Evolutionary conservation across 2,113 vertebrate genomes (phyloP).

Genomic region (Dasyurus viverrinus): DNA sequence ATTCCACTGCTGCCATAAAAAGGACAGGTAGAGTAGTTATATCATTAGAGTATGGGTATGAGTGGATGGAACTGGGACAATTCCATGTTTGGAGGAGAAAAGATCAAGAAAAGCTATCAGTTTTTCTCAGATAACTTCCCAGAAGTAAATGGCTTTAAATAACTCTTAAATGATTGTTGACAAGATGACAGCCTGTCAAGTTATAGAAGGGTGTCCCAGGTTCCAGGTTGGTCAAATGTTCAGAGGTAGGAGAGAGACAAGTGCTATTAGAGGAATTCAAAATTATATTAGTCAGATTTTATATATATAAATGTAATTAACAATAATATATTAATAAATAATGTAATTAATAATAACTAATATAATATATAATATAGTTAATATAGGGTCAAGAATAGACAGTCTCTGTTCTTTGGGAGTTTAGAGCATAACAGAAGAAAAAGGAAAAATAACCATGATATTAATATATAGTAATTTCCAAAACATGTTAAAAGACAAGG

Average conservation of each 20-base stretch:
- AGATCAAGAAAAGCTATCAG: neutral
- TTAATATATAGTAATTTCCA: neutral
- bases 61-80: neutral
- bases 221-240: neutral
- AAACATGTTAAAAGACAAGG: neutral
- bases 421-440: neutral
- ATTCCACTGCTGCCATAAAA: neutral
- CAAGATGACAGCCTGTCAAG: neutral
- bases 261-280: neutral
- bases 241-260: neutral
- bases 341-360: too few relatives aligned
- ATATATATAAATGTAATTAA: too few relatives aligned
- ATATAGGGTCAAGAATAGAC: neutral
- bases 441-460: neutral
- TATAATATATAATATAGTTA: neutral
- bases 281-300: neutral
- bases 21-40: neutral
- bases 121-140: neutral
- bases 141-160: neutral
- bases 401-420: neutral
- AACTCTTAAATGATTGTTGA: neutral
- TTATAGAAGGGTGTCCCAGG: neutral
- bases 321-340: too few relatives aligned
- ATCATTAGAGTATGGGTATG: neutral
- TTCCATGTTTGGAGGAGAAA: neutral